Conservation (phyloP, 2,888 invertebrate genomes). For the Lepidochrysops patricia region DNA sequence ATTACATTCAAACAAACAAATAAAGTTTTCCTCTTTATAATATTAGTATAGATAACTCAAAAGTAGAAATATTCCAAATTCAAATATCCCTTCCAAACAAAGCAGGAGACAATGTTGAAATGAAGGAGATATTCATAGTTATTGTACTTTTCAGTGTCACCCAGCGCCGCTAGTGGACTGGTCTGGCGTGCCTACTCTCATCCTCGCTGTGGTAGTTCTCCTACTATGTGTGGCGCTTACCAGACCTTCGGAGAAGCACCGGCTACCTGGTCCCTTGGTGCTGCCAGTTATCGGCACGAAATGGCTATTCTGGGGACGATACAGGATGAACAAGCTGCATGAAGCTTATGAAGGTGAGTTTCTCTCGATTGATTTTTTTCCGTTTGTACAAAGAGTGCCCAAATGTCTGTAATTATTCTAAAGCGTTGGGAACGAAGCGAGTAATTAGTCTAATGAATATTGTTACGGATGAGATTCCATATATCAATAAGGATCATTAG, state of each 20-base stretch:
- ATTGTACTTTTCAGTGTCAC: slow-evolving; percentile 37
- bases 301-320: slow-evolving; percentile 84
- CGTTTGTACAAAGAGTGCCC: too few relatives aligned
- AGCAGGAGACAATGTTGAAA: too few relatives aligned
- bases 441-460: too few relatives aligned
- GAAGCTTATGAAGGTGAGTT: slow-evolving; percentile 83
- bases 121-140: not conserved
- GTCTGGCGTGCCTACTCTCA: slow-evolving; percentile 58
- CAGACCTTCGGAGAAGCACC: slow-evolving; percentile 37
- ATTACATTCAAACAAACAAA: too few relatives aligned
- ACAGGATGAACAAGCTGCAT: slow-evolving; percentile 83
- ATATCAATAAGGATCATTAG: too few relatives aligned
- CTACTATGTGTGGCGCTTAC: slow-evolving; percentile 44
- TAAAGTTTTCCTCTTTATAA: too few relatives aligned
- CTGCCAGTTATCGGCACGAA: slow-evolving; percentile 85
- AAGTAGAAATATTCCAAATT: too few relatives aligned
- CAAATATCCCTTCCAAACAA: too few relatives aligned
- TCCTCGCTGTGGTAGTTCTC: slow-evolving; percentile 44
- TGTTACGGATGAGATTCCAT: too few relatives aligned
- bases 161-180: slow-evolving; percentile 58
- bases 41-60: too few relatives aligned
- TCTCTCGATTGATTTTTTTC: slow-evolving; percentile 1
- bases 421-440: too few relatives aligned
- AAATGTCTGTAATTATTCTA: too few relatives aligned
- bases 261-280: slow-evolving; percentile 82